phyloP scores from a whole-genome alignment of 2,113 vertebrate genomes.

The Odontophorus gujanensis region DNA sequence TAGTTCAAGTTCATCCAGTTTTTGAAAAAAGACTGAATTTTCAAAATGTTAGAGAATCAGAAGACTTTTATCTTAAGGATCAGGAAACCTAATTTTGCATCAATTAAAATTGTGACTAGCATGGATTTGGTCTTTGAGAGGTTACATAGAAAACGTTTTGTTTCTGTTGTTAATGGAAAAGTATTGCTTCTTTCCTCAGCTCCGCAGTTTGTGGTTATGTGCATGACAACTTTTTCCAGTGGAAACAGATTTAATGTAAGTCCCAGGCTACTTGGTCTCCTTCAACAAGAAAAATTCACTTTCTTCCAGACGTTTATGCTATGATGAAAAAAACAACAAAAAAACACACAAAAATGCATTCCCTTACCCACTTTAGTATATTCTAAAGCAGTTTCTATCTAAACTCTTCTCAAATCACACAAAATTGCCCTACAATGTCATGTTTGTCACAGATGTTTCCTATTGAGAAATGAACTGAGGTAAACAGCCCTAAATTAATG shows the following conservation, averaged over 20 bases:
- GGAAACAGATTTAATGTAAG: neutral
- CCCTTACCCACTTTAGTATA: fast-evolving
- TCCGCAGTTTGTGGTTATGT: fast-evolving
- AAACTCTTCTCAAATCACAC: neutral
- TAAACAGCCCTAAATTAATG: neutral
- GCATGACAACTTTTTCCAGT: neutral
- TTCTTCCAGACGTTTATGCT: neutral
- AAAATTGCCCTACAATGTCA: neutral
- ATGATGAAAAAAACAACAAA: neutral
- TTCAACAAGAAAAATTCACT: neutral
- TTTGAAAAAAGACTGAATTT: neutral
- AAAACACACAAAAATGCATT: neutral
- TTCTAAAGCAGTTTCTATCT: neutral
- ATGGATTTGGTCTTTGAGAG: neutral
- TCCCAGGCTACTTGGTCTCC: neutral
- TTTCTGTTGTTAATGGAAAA: neutral
- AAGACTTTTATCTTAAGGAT: neutral
- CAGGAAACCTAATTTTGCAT: neutral
- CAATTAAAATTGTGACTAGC: neutral
- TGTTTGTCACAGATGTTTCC: neutral
- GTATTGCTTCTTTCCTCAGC: neutral
- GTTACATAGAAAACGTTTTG: neutral
- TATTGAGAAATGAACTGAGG: neutral
- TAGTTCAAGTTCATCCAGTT: neutral
- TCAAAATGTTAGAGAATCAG: neutral